Base-by-base conservation (phyloP, 2,113 vertebrate species). In the Muscicapa adusta region DNA sequence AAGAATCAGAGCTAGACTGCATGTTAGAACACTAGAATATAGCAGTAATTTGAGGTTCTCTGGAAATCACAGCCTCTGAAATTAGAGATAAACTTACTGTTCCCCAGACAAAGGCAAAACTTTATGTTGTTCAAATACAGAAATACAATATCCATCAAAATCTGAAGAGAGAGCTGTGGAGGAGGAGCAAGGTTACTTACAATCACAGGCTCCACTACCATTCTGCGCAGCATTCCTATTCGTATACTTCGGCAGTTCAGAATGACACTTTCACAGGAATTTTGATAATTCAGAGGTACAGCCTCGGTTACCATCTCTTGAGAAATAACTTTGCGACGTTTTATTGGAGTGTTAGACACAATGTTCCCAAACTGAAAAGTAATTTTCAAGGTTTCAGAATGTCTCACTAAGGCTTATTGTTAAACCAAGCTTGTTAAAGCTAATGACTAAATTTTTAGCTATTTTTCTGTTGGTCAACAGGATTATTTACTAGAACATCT, bases 181-280 rank as follows among this genome's bases (percentile, higher is more conserved):
- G 57, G 79, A 45, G 57, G 14, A 42, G 40, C 50, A 76, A 31
- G 42, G 60, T 51, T 94, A 95, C 99, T 99, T 96, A 99, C 99
- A 78, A 99, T 98, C 34, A 99, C 99, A 50, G 99, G 99, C 54
- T 99, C 98, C 47, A 97, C 97, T 25, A 99, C 98, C 95, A 98
- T 98, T 94, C 98, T 96, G 81, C 99, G 98, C 8, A 99, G 96
- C 1, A 98, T 99, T 88, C 99, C 99, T 58, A 99, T 98, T 36
- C 99, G 96, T 53, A 99, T 98, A 78, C 99, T 99, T 31, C 99
- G 98, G 93, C 99, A 99, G 88, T 98, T 97, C 96, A 99, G 97
- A 60, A 99, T 99, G 95, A 99, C 98, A 77, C 98, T 99, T 93
- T 98, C 98, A 96, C 92, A 98, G 36, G 97, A 85, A 72, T 74